Base-by-base conservation (phyloP, 2,113 vertebrate species). In the Carassius gibelio region DNA sequence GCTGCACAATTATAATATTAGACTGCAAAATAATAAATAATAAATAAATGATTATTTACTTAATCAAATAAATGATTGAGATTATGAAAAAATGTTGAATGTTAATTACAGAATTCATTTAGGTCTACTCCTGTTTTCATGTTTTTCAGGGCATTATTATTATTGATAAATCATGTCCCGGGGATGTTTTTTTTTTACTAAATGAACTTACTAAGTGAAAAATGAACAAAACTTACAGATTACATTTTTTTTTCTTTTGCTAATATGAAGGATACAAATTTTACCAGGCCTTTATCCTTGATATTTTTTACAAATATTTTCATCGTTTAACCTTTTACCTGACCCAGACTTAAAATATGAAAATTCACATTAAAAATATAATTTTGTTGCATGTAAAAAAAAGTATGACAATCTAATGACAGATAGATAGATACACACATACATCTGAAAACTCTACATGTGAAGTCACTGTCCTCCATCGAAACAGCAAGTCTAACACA, bases 401-500 rank as follows among this genome's bases (percentile, higher is more conserved):
- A 42, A 71, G 17, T 71, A 71, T 42, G 34, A 21, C 19, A 30
- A 68, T 15, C 64, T 34, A 26, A 30, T 30, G 64, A 34, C 0
- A 17, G 26, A 15, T 4, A 6, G 10, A 26, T 17, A 34, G 26
- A 68, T 2, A 30, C 1, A 30, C 30, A 30, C 30, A 68, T 14
- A 26, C 1, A 66, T n/a, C 2, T 11, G 9, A 48, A 48, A 48
- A 48, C 71, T 83, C 13, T 36, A 55, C 61, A 34, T 36, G 23
- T 48, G n/a, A 11, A 72, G 21, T 38, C n/a, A 80, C 34, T 66
- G 72, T 23, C 23, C 34, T 4, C 34, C 75, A 75, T 80, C 13
- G 57, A 91, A 76, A 88, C 38, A 38, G 38, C 4, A 81, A 84
- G 88, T 89, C 62, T 30, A 61, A 3, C 74, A 77, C 69, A 83